These are phyloP conservation scores for Porites divaricata DNA, from an alignment of 92 coral and sea anemone genomes.

Conservation along the genomic window DNA sequence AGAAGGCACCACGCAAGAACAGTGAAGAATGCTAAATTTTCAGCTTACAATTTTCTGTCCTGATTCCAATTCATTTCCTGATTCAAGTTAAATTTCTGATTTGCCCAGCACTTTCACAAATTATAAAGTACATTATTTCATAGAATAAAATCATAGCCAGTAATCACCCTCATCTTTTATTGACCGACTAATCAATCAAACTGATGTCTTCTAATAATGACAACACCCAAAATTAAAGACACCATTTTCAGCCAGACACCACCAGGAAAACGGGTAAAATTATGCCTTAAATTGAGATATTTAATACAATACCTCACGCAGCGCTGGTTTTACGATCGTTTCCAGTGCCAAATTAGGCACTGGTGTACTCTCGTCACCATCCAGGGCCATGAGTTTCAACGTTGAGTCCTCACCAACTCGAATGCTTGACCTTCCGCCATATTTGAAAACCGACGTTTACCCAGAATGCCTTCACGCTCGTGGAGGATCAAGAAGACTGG, in stretches of 20 bases:
- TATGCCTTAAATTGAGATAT: not conserved
- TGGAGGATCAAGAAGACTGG: not conserved
- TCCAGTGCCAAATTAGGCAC: conserved; percentile 95
- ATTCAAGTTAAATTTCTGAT: too few species aligned
- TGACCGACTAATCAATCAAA: not conserved
- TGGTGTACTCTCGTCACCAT: conserved; percentile 82
- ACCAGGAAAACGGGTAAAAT: not conserved
- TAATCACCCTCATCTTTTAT: not conserved
- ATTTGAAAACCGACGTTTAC: not conserved
- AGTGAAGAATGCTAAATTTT: too few species aligned
- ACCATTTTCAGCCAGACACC: not conserved
- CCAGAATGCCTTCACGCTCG: not conserved
- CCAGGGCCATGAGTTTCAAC: conserved; percentile 54
- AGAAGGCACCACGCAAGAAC: too few species aligned
- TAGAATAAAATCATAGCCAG: not conserved
- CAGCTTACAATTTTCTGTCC: too few species aligned
- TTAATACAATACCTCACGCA: conserved; percentile 77
- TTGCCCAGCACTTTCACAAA: too few species aligned
- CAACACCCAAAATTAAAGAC: not conserved
- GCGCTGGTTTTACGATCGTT: conserved; percentile 82
- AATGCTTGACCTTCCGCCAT: conserved; percentile 28
- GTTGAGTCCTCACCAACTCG: not conserved
- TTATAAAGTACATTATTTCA: too few species aligned
- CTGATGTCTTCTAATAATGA: not conserved
- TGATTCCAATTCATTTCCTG: too few species aligned